These are phyloP conservation scores for Drosophila paulistorum DNA, from an alignment of 1,140 invertebrate species.

Conservation along the genomic window DNA sequence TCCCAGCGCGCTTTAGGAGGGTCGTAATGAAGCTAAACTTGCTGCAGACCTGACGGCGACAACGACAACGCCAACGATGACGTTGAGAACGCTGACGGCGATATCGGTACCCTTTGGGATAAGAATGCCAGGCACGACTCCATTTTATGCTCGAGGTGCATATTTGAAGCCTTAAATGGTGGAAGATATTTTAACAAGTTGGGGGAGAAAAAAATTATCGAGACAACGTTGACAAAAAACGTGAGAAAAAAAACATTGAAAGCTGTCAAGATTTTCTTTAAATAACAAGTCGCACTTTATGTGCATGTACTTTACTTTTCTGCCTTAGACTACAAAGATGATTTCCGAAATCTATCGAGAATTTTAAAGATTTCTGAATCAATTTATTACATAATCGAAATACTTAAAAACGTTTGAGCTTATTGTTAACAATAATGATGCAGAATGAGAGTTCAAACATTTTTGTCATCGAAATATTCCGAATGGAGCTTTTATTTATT, in stretches of 20 bases:
- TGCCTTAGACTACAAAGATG: neutral
- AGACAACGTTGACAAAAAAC: neutral
- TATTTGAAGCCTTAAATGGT: conserved; percentile 21
- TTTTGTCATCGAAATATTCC: too few species aligned
- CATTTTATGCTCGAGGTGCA: conserved; percentile 21
- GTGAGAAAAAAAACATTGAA: neutral
- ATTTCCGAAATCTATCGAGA: too few species aligned
- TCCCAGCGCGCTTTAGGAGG: conserved; percentile 25
- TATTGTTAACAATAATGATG: too few species aligned
- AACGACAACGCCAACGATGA: neutral
- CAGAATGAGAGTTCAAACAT: too few species aligned
- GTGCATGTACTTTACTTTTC: neutral
- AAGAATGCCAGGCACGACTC: conserved; percentile 8
- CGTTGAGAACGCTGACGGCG: conserved; percentile 7
- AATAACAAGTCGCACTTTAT: neutral
- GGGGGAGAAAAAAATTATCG: neutral
- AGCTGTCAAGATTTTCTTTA: conserved; percentile 11
- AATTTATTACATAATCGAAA: too few species aligned
- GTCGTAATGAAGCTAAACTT: conserved; percentile 38
- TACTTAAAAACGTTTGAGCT: too few species aligned
- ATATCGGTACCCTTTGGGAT: conserved; percentile 5
- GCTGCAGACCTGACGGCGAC: conserved; percentile 35
- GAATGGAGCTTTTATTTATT: too few species aligned
- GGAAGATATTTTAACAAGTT: conserved; percentile 10
- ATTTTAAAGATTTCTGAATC: too few species aligned